Evolutionary conservation across 2,888 invertebrate genomes (phyloP), one percentile per base, ranked within the genome.

Genomic region (Ariolimax columbianus): DNA sequence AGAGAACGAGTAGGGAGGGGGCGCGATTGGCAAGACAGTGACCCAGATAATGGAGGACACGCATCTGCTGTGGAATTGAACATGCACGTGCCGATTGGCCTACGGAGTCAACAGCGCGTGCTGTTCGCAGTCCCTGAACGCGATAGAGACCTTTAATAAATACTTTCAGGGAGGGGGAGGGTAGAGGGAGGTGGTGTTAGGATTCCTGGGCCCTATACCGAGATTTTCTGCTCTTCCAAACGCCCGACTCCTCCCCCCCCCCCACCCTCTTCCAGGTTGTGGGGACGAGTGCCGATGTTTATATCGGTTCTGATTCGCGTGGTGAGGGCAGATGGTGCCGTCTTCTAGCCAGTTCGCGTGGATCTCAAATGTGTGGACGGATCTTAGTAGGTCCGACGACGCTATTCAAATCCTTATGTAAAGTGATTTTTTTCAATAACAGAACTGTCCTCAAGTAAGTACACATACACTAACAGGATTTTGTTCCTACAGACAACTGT

Each of bases 21-120:
- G 33, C 6, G 23, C 51, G 51, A 51, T 33, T 51, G 33, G 0
- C 30, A 51, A 75, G 75, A 33, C 51, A 75, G 51, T 23, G 75
- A 51, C 75, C 75, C 36, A 51, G 1, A 75, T 75, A 51, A 66
- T 11, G 38, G 7, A 26, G 26, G 51, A 33, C 51, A 33, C 75
- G 33, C 75, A 75, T 75, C 75, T 75, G 75, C 75, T 51, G 11
- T 23, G 9, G 51, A 36, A 51, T 75, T 33, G 51, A 75, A 75
- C 75, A 51, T 75, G 75, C 75, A 75, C 51, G 75, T 75, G 75
- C 75, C 51, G 75, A 51, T 75, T 75, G 75, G 75, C 51, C 23
- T 51, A 51, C 47, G 30, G 75, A 75, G 51, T 51, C 75, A 75
- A 33, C 51, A 36, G 75, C 75, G 51, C 75, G 75, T 75, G 75